Evolutionary conservation across 1,140 invertebrate genomes (phyloP).

Genomic region (Doryteuthis pealeii): DNA sequence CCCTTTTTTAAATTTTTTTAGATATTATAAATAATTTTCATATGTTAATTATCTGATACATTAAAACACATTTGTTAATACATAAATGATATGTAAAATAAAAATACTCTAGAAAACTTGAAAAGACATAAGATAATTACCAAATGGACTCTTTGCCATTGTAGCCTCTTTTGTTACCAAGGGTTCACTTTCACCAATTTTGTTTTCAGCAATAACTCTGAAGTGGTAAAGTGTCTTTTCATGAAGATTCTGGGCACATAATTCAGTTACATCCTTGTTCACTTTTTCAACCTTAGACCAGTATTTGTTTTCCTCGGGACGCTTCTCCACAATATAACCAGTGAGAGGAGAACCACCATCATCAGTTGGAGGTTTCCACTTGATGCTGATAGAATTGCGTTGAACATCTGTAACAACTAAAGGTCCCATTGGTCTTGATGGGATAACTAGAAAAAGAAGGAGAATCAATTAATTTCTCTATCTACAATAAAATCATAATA

Average conservation of each 20-base stretch:
- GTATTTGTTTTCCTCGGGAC: constrained; percentile 71
- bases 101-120: no score
- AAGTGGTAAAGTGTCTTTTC: constrained; percentile 77
- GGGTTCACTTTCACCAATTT: constrained; percentile 70
- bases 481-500: no score
- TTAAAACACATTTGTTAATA: no score
- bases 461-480: no score
- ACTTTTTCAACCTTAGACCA: constrained; percentile 11
- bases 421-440: constrained; percentile 88
- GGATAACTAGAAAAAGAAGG: constrained; percentile 53
- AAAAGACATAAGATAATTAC: constrained; percentile 59
- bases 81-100: no score
- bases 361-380: constrained; percentile 60
- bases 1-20: no score
- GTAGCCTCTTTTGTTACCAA: constrained; percentile 5
- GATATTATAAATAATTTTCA: no score
- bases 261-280: not conserved
- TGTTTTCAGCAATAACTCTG: constrained; percentile 92
- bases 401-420: constrained; percentile 66
- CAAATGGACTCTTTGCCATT: constrained; percentile 71
- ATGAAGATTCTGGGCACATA: constrained; percentile 64
- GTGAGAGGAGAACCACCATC: constrained; percentile 66
- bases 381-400: constrained; percentile 67
- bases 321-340: constrained; percentile 88
- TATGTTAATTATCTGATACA: no score